Evolutionary conservation across 2,113 vertebrate genomes (phyloP).

Genomic region (Spilogale gracilis): DNA sequence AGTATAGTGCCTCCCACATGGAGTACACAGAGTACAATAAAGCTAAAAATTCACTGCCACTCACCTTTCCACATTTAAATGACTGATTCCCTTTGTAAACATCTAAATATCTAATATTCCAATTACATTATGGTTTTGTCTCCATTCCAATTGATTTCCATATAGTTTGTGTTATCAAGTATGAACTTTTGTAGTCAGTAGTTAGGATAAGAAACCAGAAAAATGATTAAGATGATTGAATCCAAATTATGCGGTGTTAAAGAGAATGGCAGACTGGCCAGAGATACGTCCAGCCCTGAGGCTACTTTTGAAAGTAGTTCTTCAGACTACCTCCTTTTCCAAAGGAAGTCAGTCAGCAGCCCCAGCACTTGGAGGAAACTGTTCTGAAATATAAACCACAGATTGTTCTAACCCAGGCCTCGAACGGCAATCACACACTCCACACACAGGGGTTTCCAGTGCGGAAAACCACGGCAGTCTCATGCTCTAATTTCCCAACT

Average conservation of each 20-base stretch:
- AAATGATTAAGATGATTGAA: neutral
- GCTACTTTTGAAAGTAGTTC: neutral
- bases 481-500: neutral
- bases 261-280: neutral
- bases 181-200: neutral
- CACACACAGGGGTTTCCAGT: neutral
- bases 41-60: neutral
- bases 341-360: neutral
- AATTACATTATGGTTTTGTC: neutral
- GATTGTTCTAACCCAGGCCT: neutral
- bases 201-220: neutral
- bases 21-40: neutral
- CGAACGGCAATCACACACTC: neutral
- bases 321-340: neutral
- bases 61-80: neutral
- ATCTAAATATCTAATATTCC: neutral
- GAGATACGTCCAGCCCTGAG: neutral
- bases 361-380: neutral
- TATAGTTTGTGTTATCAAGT: conserved; percentile 8
- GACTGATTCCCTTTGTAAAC: neutral
- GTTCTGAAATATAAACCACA: neutral
- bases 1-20: neutral
- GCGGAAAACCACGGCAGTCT: neutral
- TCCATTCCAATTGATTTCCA: neutral
- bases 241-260: neutral